Conservation (phyloP, 2,113 vertebrate species). For the Puntigrus tetrazona region DNA sequence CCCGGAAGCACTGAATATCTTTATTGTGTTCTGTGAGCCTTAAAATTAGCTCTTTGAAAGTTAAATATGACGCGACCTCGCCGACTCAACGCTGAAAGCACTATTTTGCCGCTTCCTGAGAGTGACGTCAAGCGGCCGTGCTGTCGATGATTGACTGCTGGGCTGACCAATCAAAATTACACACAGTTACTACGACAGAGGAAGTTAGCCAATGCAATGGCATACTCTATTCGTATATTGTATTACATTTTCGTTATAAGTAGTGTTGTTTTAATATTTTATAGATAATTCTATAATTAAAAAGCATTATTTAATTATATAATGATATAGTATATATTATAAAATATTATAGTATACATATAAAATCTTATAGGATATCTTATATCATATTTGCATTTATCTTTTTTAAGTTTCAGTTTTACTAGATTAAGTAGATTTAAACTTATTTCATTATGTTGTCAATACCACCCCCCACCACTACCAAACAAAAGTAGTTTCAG, state of each 20-base stretch:
- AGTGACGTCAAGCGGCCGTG: neutral
- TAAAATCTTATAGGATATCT: too few species aligned
- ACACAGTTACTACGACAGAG: slow-evolving; percentile 14
- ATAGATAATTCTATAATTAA: too few species aligned
- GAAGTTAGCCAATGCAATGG: neutral
- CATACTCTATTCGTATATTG: neutral
- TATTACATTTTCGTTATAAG: neutral
- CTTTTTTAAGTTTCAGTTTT: neutral
- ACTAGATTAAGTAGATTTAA: neutral
- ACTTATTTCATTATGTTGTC: neutral
- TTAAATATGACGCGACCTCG: neutral
- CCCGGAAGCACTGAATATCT: neutral
- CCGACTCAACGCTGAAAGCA: neutral
- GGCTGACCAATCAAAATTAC: slow-evolving; percentile 20
- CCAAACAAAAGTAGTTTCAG: neutral
- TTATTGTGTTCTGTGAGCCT: neutral
- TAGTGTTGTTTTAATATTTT: neutral
- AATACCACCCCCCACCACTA: too few species aligned
- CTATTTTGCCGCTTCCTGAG: slow-evolving; percentile 44
- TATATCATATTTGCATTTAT: too few species aligned
- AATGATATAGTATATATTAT: too few species aligned
- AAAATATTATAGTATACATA: too few species aligned
- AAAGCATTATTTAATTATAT: neutral
- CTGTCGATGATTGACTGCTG: neutral
- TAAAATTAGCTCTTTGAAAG: neutral